Evolutionary conservation across 2,888 invertebrate species (phyloP), one percentile per base, ranked within the genome.

Genomic region (Mechanitis messenoides): DNA sequence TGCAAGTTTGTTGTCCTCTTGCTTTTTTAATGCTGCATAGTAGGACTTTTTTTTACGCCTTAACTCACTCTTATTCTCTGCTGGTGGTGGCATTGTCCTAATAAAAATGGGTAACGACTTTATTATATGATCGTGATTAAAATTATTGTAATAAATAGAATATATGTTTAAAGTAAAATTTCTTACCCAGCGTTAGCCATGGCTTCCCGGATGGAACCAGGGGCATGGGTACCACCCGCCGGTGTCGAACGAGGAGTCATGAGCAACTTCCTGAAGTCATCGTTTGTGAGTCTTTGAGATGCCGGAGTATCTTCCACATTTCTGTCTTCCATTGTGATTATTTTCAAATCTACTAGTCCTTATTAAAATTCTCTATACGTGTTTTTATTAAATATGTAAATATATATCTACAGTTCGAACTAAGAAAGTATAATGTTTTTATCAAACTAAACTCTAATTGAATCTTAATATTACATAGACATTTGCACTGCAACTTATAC

Each of bases 1-100:
- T 0, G 97, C 97, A 83, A 98, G 92, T 80, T 97, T 96, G 72
- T 95, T 97, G 75, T 98, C 98, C 79, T 98, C 98, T 76, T 97
- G 96, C 75, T 97, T 97, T 74, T 98, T 98, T 6, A 98, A 84
- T 91, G 92, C 97, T 0, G 98, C 98, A 89, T 98, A 98, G 76
- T 95, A 97, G 63, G 96, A 97, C 77, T 98, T 98, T 84, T 98
- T 98, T 79, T 98, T 98, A 62, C 96, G 93, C 56, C 97, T 92
- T 31, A 96, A 91, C 77, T 97, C 97, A 67, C 95, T 94, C 72
- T 96, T 93, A 73, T 95, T 95, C 74, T 94, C 94, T 58, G 92
- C 83, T 28, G 91, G 91, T 9, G 91, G 87, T 33, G 87, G 86
- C 87, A 91, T 91, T 31, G 85, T 78, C 33, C 90, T 90, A 55